These are phyloP conservation scores for Drosophila pachea DNA, from an alignment of 1,140 invertebrate species.

Conservation along the genomic window DNA sequence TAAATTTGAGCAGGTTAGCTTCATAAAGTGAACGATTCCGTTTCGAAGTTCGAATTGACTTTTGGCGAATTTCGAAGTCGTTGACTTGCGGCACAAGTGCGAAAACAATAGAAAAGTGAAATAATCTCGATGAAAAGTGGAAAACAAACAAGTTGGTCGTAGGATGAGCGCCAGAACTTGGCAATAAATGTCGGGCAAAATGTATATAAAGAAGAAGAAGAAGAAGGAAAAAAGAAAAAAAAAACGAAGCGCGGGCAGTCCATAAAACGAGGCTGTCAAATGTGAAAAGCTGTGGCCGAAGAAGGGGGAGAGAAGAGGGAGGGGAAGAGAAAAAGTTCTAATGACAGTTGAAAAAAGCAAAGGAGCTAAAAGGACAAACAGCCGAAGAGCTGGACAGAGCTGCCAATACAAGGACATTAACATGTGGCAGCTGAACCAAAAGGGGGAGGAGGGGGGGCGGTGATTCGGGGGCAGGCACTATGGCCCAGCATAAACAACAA, in stretches of 20 bases:
- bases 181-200: constrained; percentile 46
- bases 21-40: too few species aligned
- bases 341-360: constrained; percentile 44
- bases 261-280: constrained; percentile 50
- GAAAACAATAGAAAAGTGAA: constrained; percentile 5
- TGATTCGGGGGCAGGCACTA: background rate
- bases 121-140: constrained; percentile 19
- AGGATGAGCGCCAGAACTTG: constrained; percentile 21
- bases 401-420: constrained; percentile 43
- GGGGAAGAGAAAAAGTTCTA: constrained; percentile 30
- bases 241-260: constrained; percentile 9
- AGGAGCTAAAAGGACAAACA: constrained; percentile 4
- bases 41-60: background rate
- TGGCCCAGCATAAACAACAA: constrained; percentile 40
- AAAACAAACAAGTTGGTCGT: constrained; percentile 33
- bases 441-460: background rate
- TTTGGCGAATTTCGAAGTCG: background rate
- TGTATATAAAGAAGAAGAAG: constrained; percentile 15
- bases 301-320: background rate
- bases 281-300: background rate
- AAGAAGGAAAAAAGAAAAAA: background rate
- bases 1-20: too few species aligned
- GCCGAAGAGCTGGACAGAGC: background rate
- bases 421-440: constrained; percentile 33
- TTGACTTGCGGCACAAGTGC: background rate